Conservation (phyloP, 1,140 invertebrate species). For the Atopsyche davidsoni region DNA sequence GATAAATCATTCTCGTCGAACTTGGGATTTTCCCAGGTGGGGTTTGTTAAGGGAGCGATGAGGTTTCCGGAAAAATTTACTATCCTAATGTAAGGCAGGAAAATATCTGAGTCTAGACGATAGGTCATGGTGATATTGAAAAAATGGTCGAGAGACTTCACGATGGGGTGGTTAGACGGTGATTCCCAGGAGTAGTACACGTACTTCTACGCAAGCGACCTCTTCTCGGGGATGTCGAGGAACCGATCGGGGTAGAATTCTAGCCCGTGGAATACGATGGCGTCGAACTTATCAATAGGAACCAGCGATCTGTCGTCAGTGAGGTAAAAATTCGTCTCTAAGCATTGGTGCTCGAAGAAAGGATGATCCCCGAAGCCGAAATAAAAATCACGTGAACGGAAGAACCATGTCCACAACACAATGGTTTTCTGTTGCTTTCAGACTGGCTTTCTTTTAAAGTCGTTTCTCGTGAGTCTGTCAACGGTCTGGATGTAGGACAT, state of each 20-base stretch:
- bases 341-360: slow-evolving; percentile 17
- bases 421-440: too few species aligned
- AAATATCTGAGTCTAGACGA: slow-evolving; percentile 57
- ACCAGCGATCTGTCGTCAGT: slow-evolving; percentile 17
- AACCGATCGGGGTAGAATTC: slow-evolving; percentile 30
- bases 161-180: slow-evolving; percentile 33
- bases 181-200: slow-evolving; percentile 29
- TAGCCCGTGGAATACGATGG: slow-evolving; percentile 39
- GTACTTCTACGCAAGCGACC: slow-evolving; percentile 17
- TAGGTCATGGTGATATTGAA: slow-evolving; percentile 58
- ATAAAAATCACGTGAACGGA: slow-evolving; percentile 10
- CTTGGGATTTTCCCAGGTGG: slow-evolving; percentile 19
- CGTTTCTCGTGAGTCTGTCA: too few species aligned
- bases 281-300: slow-evolving; percentile 36
- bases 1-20: background rate
- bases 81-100: slow-evolving; percentile 53
- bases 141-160: slow-evolving; percentile 31
- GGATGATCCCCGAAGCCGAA: slow-evolving; percentile 19
- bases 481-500: too few species aligned
- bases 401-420: slow-evolving; percentile 22
- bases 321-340: slow-evolving; percentile 13
- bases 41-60: slow-evolving; percentile 29
- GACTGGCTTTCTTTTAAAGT: too few species aligned
- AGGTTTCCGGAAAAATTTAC: slow-evolving; percentile 28
- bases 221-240: background rate